Evolutionary conservation across 37 sponge, comb jelly and placozoan genomes (phyloP).

Genomic region (Petrosia ficiformis): DNA sequence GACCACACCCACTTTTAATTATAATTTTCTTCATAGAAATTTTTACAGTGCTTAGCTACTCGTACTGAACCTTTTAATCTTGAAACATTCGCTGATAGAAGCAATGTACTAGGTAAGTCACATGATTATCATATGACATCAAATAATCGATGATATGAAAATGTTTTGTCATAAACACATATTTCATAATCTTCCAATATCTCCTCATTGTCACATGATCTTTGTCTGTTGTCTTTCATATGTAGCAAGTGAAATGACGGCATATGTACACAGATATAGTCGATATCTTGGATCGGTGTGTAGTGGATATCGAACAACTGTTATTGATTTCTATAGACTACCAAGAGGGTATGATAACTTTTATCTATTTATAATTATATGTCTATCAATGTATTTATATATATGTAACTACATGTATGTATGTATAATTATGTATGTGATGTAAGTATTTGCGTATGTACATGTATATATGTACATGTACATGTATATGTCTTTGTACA

Average conservation of each 20-base stretch:
- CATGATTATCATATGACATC: background rate
- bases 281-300: conserved; percentile 51
- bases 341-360: conserved; percentile 48
- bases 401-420: too few relatives aligned
- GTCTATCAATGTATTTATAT: too few relatives aligned
- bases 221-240: background rate
- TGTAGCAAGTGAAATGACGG: conserved; percentile 68
- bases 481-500: too few relatives aligned
- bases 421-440: too few relatives aligned
- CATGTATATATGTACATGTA: too few relatives aligned
- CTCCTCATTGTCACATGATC: background rate
- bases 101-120: background rate
- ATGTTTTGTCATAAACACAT: too few relatives aligned
- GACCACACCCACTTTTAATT: too few relatives aligned
- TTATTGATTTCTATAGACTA: conserved; percentile 68
- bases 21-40: too few relatives aligned
- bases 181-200: too few relatives aligned
- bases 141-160: too few relatives aligned
- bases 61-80: conserved; percentile 42
- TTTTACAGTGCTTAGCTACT: conserved; percentile 84
- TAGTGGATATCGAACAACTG: conserved; percentile 53
- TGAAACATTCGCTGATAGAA: conserved; percentile 54
- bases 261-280: conserved; percentile 67
- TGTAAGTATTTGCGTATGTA: too few relatives aligned
- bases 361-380: too few relatives aligned